Evolutionary conservation across 2,888 invertebrate genomes (phyloP).

Genomic region (Trichopoda pennipes): DNA sequence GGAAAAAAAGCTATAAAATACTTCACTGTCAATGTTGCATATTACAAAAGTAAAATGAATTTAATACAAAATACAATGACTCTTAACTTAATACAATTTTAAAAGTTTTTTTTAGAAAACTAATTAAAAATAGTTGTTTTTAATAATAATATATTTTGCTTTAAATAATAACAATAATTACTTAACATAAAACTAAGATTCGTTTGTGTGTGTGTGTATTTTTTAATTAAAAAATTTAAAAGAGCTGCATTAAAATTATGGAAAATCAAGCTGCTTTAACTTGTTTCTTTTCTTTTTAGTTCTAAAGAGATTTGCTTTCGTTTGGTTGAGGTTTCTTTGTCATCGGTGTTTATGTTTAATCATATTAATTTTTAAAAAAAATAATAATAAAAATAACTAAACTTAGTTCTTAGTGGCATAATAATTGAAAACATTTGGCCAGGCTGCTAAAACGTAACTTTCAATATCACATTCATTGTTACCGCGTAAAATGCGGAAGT

Average conservation of each 20-base stretch:
- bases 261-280: constrained; percentile 31
- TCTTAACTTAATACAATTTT: constrained; percentile 10
- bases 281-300: constrained; percentile 14
- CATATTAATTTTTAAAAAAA: not conserved
- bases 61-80: constrained; percentile 38
- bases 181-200: constrained; percentile 47
- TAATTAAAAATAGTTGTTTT: constrained; percentile 25
- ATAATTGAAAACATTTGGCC: constrained; percentile 82
- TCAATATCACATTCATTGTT: constrained; percentile 94
- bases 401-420: constrained; percentile 71
- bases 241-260: constrained; percentile 60
- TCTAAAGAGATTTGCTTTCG: constrained; percentile 61
- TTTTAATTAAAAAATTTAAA: constrained; percentile 14
- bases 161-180: too few relatives aligned
- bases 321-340: constrained; percentile 68
- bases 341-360: constrained; percentile 50
- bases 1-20: constrained; percentile 50
- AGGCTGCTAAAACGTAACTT: constrained; percentile 91
- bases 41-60: constrained; percentile 19
- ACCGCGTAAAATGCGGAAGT: constrained; percentile 92
- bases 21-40: constrained; percentile 54
- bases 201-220: constrained; percentile 43
- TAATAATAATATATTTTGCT: constrained; percentile 22
- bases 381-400: constrained; percentile 57
- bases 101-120: constrained; percentile 24